phyloP scores from a whole-genome alignment of 1,140 invertebrate species.

The Cyphomyrmex costatus region DNA sequence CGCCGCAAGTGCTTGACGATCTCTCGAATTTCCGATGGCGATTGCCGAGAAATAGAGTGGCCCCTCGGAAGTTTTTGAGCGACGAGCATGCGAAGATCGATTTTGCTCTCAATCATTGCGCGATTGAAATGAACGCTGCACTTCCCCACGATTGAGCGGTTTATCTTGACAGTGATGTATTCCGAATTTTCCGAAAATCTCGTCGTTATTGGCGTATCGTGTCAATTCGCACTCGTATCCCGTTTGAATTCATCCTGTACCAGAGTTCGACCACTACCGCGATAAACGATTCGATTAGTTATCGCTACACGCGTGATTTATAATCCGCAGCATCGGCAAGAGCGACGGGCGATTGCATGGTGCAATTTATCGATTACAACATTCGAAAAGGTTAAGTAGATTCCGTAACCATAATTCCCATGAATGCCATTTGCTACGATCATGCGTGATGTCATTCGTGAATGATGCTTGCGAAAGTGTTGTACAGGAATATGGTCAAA shows the following conservation, averaged over 20 bases:
- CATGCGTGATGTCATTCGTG: conserved; percentile 46
- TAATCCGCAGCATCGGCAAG: conserved; percentile 51
- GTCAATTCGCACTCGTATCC: conserved; percentile 50
- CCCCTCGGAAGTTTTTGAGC: conserved; percentile 34
- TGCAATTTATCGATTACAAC: conserved; percentile 54
- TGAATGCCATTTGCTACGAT: conserved; percentile 30
- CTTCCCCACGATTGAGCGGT: conserved; percentile 26
- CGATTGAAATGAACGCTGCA: conserved; percentile 24
- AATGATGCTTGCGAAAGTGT: conserved; percentile 44
- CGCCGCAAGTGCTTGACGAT: conserved; percentile 60
- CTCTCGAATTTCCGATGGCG: conserved; percentile 61
- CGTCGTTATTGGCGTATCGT: conserved; percentile 41
- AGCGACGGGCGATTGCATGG: conserved; percentile 43
- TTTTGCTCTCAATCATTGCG: conserved; percentile 51
- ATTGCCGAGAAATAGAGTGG: conserved; percentile 51
- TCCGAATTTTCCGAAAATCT: conserved; percentile 48
- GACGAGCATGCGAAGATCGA: conserved; percentile 47
- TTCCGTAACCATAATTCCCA: conserved; percentile 50
- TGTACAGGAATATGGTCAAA: conserved; percentile 16
- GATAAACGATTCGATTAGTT: conserved; percentile 63
- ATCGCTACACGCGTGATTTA: conserved; percentile 56
- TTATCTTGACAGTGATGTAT: conserved; percentile 50
- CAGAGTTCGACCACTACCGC: conserved; percentile 27
- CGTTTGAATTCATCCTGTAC: conserved; percentile 42
- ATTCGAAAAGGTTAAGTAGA: conserved; percentile 71